phyloP scores from a whole-genome alignment of 2,797 vertebrate species.

The Diceros bicornis region DNA sequence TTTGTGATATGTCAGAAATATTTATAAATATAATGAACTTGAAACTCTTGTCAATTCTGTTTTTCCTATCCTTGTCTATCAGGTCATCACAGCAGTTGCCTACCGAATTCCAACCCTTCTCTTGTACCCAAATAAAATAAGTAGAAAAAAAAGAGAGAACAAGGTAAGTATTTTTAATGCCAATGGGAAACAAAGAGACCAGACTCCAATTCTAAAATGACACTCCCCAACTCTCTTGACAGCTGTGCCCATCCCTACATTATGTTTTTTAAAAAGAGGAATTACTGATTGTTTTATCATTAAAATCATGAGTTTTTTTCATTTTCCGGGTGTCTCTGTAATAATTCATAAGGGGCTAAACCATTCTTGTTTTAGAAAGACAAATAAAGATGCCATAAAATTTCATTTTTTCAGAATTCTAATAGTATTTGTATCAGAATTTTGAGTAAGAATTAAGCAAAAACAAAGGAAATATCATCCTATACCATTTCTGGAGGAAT shows the following conservation, averaged over 20 bases:
- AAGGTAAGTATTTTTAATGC: neutral
- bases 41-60: neutral
- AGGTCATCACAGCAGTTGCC: neutral
- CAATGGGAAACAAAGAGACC: neutral
- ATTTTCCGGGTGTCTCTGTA: neutral
- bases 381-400: neutral
- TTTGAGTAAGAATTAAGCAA: neutral
- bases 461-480: neutral
- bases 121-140: neutral
- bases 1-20: neutral
- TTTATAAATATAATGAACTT: neutral
- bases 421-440: neutral
- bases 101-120: neutral
- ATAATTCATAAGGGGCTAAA: neutral
- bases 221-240: neutral
- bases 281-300: neutral
- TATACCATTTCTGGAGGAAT: neutral
- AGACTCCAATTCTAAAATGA: constrained; percentile 14
- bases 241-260: neutral
- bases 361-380: neutral
- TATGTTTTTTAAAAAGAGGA: neutral
- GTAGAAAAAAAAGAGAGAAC: neutral
- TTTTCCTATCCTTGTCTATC: neutral
- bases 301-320: constrained; percentile 4
- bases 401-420: neutral